A percentile compares a stretch with the other conserved stretches of the same genome.
Evolutionary conservation across 2,888 invertebrate species (phyloP).

Genomic region (Buathra laborator): DNA sequence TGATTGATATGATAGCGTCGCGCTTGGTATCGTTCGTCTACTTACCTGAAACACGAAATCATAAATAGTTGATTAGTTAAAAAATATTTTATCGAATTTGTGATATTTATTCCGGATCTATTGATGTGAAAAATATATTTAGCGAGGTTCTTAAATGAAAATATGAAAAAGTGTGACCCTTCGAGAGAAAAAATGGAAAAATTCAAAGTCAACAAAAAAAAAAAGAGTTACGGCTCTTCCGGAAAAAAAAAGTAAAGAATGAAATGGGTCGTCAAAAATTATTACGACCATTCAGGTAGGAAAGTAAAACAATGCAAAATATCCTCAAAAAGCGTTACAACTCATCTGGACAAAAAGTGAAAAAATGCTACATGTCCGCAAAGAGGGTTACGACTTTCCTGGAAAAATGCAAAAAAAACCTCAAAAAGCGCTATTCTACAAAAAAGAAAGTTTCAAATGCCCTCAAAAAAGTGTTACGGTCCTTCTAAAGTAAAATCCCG

Average conservation of each 20-base stretch:
- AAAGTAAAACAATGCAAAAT: not conserved
- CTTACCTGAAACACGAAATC: constrained; percentile 60
- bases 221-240: not conserved
- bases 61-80: constrained; percentile 37
- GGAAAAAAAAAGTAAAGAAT: not conserved
- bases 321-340: not conserved
- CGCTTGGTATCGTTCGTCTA: not conserved
- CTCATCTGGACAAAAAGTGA: not conserved
- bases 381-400: not conserved
- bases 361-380: not conserved
- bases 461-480: no score
- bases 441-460: not conserved
- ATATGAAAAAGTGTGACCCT: not conserved
- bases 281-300: no score
- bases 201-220: no score
- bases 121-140: not conserved
- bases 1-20: not conserved
- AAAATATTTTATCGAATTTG: not conserved
- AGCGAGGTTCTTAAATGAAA: not conserved
- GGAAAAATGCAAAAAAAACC: not conserved
- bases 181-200: not conserved
- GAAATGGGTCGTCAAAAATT: no score
- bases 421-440: not conserved
- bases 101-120: not conserved
- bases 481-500: no score